These are phyloP conservation scores for Lithobates sylvaticus DNA, from an alignment of 2,797 vertebrate species.

Conservation along the genomic window DNA sequence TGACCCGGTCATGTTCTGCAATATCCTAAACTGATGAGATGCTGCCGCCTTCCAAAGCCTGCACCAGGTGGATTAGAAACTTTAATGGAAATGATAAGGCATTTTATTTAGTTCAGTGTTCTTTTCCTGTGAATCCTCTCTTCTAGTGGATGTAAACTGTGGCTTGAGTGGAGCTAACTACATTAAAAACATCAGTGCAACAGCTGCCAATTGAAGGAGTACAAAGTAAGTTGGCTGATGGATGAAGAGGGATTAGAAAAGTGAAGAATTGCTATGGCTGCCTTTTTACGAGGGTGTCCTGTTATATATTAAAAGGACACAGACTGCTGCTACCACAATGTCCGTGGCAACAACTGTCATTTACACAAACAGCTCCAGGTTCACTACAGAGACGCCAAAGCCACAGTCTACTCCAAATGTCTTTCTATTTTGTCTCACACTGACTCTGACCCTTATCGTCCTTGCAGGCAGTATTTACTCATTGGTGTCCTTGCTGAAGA, in stretches of 20 bases:
- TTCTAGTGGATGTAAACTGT: background rate
- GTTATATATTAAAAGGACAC: conserved; percentile 17
- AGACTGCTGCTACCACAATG: conserved; percentile 73
- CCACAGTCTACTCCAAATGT: conserved; percentile 75
- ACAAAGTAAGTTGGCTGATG: conserved; percentile 22
- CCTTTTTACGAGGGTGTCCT: background rate
- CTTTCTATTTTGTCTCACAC: conserved; percentile 85
- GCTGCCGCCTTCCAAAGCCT: background rate
- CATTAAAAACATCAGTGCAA: background rate
- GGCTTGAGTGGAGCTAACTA: background rate
- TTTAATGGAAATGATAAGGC: background rate
- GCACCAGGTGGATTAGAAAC: conserved; percentile 18
- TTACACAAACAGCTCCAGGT: conserved; percentile 80
- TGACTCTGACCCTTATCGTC: conserved; percentile 79
- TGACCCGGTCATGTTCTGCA: conserved; percentile 26
- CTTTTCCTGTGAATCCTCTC: background rate
- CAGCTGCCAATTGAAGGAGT: background rate
- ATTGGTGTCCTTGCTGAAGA: conserved; percentile 82
- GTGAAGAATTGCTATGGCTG: conserved; percentile 7
- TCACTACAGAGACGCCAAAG: conserved; percentile 71
- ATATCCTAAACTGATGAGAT: conserved; percentile 34
- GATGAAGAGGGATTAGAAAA: conserved; percentile 4
- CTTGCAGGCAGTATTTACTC: conserved; percentile 87
- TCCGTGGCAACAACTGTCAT: conserved; percentile 76
- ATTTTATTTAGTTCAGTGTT: background rate